These are phyloP conservation scores for Solenopsis fugax DNA, from an alignment of 1,140 invertebrate species.

Conservation along the genomic window DNA sequence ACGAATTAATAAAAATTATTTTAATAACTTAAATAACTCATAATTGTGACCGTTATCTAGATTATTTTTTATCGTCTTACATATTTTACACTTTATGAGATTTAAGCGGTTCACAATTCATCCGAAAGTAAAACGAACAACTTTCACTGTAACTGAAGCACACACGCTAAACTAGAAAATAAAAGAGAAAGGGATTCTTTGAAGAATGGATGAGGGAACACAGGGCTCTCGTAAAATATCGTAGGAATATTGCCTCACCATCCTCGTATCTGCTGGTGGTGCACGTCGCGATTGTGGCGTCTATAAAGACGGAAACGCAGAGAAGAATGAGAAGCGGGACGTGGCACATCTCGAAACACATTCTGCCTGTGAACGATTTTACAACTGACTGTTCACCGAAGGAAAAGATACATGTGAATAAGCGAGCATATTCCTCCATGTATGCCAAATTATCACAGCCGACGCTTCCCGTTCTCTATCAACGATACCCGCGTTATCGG, in stretches of 20 bases:
- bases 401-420: not conserved
- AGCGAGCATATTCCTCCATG: not conserved
- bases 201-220: not conserved
- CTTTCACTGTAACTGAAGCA: not conserved
- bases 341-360: conserved; percentile 53
- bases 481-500: conserved; percentile 24
- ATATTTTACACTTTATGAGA: not conserved
- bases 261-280: conserved; percentile 70
- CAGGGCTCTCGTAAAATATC: conserved; percentile 1
- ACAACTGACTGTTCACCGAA: conserved; percentile 40
- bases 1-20: no score
- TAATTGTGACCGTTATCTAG: no score
- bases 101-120: not conserved
- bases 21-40: no score
- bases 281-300: conserved; percentile 62
- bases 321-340: conserved; percentile 58
- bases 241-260: conserved; percentile 65
- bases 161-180: not conserved
- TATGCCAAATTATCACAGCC: conserved; percentile 58
- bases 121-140: not conserved
- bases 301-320: conserved; percentile 57
- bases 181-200: not conserved
- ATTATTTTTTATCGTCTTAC: not conserved
- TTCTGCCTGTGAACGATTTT: conserved; percentile 5
- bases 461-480: conserved; percentile 56